Base-by-base conservation (phyloP, 2,113 vertebrate species). In the Panurus biarmicus region DNA sequence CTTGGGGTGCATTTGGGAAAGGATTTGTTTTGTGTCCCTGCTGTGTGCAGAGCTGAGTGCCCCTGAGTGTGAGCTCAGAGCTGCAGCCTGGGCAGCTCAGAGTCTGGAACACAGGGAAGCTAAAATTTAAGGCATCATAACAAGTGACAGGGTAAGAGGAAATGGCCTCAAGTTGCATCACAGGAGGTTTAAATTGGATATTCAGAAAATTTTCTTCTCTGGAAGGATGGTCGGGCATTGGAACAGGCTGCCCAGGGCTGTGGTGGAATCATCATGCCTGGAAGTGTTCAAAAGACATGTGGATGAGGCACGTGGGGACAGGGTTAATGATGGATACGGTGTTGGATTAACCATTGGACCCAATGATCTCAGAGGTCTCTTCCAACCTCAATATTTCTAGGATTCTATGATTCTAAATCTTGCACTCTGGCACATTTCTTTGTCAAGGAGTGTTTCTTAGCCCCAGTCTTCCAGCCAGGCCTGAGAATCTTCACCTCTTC, bases 231-330 rank as follows among this genome's bases (percentile, higher is more conserved):
- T 16, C 23, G 51, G 44, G 14, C 5, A n/a, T 29, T 10, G 12
- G 36, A 33, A 5, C 17, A 33, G 50, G 14, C 23, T 69, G 45
- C 26, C 16, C 45, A 45, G 15, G 38, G 54, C n/a, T 47, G n/a
- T 4, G 19, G 14, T 50, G 51, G 28, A 58, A 18, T 33, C 23
- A 57, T 14, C 51, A 36, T 9, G 19, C 25, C 58, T 88, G 28
- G 6, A 73, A n/a, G 8, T 24, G 26, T 23, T 44, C 4, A 20
- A 19, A 29, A 9, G 9, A 10, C 1, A 0, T 1, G 17, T 50
- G 67, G 42, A 33, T 57, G 75, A 44, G 58, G 31, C 58, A 44
- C 44, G 2, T 50, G 50, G 31, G 31, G 26, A 44, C 50, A 19
- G 3, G 12, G 10, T 28, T 65, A 16, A 19, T 42, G 44, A 12